phyloP scores from a whole-genome alignment of 2,113 vertebrate genomes.

The Passer domesticus region DNA sequence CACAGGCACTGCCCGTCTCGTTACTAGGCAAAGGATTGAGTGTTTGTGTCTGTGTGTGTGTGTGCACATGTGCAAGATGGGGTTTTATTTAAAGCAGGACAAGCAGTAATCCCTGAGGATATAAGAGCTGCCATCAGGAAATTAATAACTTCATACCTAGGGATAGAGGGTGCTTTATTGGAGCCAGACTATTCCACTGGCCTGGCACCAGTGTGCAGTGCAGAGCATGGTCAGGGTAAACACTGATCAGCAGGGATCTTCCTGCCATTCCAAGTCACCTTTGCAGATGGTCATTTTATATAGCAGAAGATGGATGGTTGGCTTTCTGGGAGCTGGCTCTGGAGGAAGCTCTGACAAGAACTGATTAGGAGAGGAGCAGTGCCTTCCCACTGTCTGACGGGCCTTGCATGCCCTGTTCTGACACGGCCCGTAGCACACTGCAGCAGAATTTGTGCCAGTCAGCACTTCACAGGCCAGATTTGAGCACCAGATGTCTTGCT shows the following conservation, averaged over 20 bases:
- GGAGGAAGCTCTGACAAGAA: neutral
- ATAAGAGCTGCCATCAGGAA: constrained; percentile 12
- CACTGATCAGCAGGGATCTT: neutral
- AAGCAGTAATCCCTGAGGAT: constrained; percentile 32
- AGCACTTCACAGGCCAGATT: constrained; percentile 26
- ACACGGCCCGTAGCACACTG: rapidly evolving
- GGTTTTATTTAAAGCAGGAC: constrained; percentile 44
- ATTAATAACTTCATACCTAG: neutral
- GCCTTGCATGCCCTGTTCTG: neutral
- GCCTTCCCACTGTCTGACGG: neutral
- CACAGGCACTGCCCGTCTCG: rapidly evolving
- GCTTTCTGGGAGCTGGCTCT: neutral
- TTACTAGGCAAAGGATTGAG: neutral
- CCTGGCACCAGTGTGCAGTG: neutral
- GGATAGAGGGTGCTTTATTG: neutral
- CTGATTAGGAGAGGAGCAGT: neutral
- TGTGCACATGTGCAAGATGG: neutral
- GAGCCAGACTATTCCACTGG: neutral
- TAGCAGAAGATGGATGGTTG: neutral
- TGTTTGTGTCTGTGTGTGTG: neutral
- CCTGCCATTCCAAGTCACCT: neutral
- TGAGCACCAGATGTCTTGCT: constrained; percentile 38
- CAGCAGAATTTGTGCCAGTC: neutral
- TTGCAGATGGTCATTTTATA: neutral
- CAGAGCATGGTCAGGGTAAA: neutral